Evolutionary conservation across 2,797 vertebrate species (phyloP).

Genomic region (Gobionotothen gibberifrons): DNA sequence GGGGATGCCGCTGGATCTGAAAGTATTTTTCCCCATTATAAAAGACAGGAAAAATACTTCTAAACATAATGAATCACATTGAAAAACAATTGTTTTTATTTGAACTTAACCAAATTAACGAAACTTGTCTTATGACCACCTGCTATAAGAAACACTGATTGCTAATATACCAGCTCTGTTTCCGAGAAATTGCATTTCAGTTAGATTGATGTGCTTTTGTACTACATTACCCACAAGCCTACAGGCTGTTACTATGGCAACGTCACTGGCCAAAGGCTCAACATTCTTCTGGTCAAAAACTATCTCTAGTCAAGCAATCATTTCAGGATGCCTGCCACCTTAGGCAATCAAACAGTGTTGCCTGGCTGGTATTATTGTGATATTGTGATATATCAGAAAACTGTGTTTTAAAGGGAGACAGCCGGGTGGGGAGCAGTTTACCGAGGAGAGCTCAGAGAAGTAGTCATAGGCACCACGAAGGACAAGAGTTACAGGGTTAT

Average conservation of each 20-base stretch:
- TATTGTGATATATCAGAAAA: background rate
- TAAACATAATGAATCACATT: background rate
- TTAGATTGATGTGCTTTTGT: background rate
- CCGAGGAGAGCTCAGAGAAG: background rate
- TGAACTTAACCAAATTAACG: constrained; percentile 1
- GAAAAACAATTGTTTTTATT: background rate
- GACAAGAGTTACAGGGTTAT: background rate
- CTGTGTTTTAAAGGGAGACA: background rate
- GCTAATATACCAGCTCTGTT: constrained; percentile 1
- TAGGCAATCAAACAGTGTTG: constrained; percentile 1
- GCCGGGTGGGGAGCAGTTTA: constrained; percentile 6
- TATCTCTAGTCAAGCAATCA: constrained; percentile 16
- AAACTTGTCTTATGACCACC: background rate
- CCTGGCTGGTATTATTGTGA: background rate
- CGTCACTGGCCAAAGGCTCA: background rate
- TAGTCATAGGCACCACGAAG: background rate
- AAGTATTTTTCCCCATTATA: background rate
- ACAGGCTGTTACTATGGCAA: constrained; percentile 27
- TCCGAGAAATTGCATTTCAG: background rate
- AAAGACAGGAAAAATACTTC: background rate
- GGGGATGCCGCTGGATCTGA: background rate
- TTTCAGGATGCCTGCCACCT: constrained; percentile 10
- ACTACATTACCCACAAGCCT: constrained; percentile 15
- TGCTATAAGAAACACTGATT: background rate
- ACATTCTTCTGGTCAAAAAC: constrained; percentile 4